These are phyloP conservation scores for Yponomeuta evonymella DNA, from an alignment of 2,888 invertebrate species.

Conservation along the genomic window DNA sequence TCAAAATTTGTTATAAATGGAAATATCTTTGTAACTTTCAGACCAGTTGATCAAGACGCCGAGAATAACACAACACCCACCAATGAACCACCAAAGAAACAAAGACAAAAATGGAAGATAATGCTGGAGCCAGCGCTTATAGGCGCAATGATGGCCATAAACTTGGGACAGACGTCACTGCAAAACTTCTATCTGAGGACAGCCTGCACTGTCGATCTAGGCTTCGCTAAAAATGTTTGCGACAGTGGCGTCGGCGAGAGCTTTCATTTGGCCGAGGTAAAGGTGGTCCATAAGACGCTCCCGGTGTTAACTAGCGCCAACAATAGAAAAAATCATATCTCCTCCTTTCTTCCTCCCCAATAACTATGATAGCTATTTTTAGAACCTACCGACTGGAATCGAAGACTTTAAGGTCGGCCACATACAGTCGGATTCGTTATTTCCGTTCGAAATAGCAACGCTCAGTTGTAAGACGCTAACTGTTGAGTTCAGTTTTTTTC, in stretches of 20 bases:
- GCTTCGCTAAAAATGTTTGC: conserved; percentile 78
- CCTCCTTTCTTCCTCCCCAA: no score
- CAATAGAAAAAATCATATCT: no score
- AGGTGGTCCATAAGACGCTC: not conserved
- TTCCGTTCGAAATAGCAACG: no score
- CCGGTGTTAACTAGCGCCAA: no score
- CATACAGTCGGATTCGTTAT: no score
- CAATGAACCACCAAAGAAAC: conserved; percentile 25
- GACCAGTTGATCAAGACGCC: conserved; percentile 29
- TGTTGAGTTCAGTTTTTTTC: no score
- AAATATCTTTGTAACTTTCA: conserved; percentile 24
- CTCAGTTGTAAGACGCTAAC: no score
- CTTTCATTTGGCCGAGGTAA: conserved; percentile 55
- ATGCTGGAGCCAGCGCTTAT: conserved; percentile 84
- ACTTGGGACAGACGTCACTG: conserved; percentile 79
- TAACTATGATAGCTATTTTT: not conserved
- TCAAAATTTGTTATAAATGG: not conserved
- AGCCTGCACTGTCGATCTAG: conserved; percentile 83
- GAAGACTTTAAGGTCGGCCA: no score
- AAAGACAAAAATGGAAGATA: conserved; percentile 54
- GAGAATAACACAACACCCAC: conserved; percentile 29
- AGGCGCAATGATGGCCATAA: conserved; percentile 78
- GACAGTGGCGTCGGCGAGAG: conserved; percentile 68
- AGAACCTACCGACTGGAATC: no score
- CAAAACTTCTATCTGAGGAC: conserved; percentile 85